Evolutionary conservation across 2,113 vertebrate species (phyloP).

Genomic region (Salvator merianae): DNA sequence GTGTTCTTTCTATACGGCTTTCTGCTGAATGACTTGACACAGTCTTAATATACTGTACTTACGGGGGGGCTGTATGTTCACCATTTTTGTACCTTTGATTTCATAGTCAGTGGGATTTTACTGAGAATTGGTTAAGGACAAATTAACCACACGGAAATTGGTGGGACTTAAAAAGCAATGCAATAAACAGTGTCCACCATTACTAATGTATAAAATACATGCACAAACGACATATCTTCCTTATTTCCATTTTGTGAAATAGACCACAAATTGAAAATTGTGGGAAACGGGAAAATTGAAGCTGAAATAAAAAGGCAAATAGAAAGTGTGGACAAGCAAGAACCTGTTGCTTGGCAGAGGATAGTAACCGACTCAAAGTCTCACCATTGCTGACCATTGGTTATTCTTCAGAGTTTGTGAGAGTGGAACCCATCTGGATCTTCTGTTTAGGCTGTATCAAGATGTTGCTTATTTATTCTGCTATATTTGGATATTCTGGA

Average conservation of each 20-base stretch:
- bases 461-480: too few relatives aligned
- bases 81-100: background rate
- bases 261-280: too few relatives aligned
- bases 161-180: background rate
- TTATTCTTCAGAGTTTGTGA: too few relatives aligned
- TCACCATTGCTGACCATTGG: too few relatives aligned
- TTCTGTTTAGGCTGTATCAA: too few relatives aligned
- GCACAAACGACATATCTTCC: too few relatives aligned
- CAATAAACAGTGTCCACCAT: background rate
- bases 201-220: background rate
- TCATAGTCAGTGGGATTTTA: background rate
- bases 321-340: background rate
- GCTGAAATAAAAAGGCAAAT: background rate
- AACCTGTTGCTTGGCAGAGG: background rate
- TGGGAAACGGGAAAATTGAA: background rate
- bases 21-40: background rate
- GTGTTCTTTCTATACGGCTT: background rate
- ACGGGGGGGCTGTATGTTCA: too few relatives aligned
- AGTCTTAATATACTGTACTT: too few relatives aligned
- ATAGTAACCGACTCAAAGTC: too few relatives aligned
- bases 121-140: background rate
- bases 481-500: too few relatives aligned
- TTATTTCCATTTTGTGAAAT: accelerated
- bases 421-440: too few relatives aligned
- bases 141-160: background rate